phyloP scores from a whole-genome alignment of 64 coral and sea anemone genomes.

The Pachyseris speciosa region DNA sequence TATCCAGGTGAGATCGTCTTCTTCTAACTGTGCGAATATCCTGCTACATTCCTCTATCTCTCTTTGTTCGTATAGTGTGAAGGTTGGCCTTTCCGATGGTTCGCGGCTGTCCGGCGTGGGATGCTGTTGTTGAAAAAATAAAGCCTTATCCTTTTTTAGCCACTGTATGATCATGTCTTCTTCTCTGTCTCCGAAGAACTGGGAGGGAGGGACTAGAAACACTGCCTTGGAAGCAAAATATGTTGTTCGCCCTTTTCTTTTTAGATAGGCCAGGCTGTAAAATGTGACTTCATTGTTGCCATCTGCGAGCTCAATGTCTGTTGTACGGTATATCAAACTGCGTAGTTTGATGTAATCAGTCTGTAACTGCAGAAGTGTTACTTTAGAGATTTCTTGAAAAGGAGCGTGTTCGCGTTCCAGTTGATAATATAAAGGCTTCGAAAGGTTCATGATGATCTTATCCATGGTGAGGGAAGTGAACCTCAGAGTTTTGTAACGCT shows the following conservation, averaged over 20 bases:
- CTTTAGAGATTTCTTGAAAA: slow-evolving; percentile 13
- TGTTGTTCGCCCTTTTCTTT: neutral
- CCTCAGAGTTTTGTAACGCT: neutral
- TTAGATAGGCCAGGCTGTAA: slow-evolving; percentile 8
- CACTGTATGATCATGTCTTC: neutral
- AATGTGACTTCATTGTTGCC: slow-evolving; percentile 18
- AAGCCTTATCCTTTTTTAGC: neutral
- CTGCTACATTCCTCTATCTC: neutral
- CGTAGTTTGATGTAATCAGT: neutral
- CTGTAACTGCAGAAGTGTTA: neutral
- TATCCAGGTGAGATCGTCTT: neutral
- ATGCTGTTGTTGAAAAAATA: neutral
- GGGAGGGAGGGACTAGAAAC: neutral
- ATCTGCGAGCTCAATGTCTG: slow-evolving; percentile 2
- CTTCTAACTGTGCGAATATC: neutral
- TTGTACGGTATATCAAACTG: slow-evolving; percentile 18
- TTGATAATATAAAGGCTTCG: neutral
- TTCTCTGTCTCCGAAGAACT: slow-evolving; percentile 10
- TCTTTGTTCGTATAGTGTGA: neutral
- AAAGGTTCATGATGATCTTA: neutral
- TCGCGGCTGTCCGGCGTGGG: neutral
- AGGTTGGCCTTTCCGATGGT: neutral
- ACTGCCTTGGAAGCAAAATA: neutral
- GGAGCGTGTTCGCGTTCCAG: neutral
- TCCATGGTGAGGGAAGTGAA: neutral